Evolutionary conservation across 2,888 invertebrate genomes (phyloP), one percentile per base, ranked within the genome.

Genomic region (Drosophila formosana): DNA sequence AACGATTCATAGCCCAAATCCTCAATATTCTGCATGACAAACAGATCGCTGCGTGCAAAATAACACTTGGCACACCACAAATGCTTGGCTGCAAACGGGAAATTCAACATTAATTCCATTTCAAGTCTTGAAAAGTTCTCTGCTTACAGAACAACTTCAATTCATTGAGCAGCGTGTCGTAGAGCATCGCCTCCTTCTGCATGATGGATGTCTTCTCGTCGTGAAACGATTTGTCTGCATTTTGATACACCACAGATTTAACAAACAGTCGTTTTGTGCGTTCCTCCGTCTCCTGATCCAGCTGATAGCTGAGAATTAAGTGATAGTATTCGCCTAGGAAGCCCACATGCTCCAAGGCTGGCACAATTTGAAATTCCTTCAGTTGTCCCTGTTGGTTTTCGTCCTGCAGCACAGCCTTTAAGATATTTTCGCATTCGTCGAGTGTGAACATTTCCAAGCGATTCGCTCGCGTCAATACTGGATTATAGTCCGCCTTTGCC

Each of bases 11-110:
- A 91, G 0, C 89, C 89, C 58, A 85, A 26, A 28, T 88, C 84
- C 11, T 77, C 74, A 23, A 93, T 79, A 82, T 93, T 92, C 80
- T 93, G 92, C 75, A 93, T 89, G 2, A 93, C 92, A 53, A 92
- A 89, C 3, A 91, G 77, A 80, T 92, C 90, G 8, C 90, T 73
- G 5, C 91, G 90, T 0, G 82, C 74, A 26, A 90, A 89, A 57
- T 91, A 93, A 69, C 92, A 92, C 37, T 89, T 82, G 49, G 93
- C 91, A 39, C 89, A 82, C 90, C 91, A 90, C 23, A 83, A 62
- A 49, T 81, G 80, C 4, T 74, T 39, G 43, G 91, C 91, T 85
- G 4, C 18, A 41, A 37, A 32, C 4, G 0, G 8, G 2, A 25
- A 39, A 4, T n/a, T 11, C 1, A 37, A 1, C 3, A 26, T 13